Conservation (phyloP, 35 echinoderm and acorn worm species). For the Hemicentrotus pulcherrimus region DNA sequence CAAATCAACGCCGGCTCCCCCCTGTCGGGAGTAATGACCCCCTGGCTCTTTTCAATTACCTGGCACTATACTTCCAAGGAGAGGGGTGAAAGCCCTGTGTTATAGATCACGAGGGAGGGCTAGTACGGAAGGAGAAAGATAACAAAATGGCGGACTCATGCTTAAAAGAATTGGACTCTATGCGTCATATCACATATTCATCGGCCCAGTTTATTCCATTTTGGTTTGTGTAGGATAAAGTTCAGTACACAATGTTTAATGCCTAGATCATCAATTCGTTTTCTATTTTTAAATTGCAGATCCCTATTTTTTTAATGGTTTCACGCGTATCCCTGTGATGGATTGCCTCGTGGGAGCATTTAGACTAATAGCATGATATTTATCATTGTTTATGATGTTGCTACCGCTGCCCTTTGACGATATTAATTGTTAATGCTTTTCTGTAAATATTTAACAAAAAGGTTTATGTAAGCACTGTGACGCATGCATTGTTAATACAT, state of each 20-base stretch:
- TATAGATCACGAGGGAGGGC: not conserved
- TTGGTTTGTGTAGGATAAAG: not conserved
- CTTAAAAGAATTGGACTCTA: not conserved
- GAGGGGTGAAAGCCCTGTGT: not conserved
- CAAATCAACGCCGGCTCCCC: not conserved
- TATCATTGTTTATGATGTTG: not conserved
- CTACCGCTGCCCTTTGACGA: not conserved
- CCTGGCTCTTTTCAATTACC: constrained; percentile 25
- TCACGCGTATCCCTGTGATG: not conserved
- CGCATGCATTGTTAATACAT: too few relatives aligned
- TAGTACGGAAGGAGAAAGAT: not conserved
- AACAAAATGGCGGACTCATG: not conserved
- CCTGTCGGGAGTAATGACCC: constrained; percentile 20
- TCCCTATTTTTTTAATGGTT: not conserved
- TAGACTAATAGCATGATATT: not conserved
- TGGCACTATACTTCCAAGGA: not conserved
- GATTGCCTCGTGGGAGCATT: not conserved
- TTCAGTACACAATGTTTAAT: not conserved
- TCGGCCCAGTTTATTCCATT: too few relatives aligned
- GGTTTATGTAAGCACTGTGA: too few relatives aligned
- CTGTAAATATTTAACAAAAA: too few relatives aligned
- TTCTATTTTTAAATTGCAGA: too few relatives aligned
- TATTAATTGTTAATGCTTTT: not conserved
- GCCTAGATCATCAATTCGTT: too few relatives aligned
- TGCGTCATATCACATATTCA: not conserved